phyloP scores from a whole-genome alignment of 2,113 vertebrate genomes.

The Macaca fascicularis region T2T-MFA8v1.1 NC_088376.1:23538501-23539000 shows the following conservation, averaged over 20 bases:
- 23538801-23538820: background rate
- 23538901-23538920: background rate
- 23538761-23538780: background rate
- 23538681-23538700: background rate
- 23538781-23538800: background rate
- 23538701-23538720: background rate
- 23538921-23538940: background rate
- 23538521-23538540: slow-evolving; percentile 62
- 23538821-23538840: background rate
- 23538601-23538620: slow-evolving; percentile 54
- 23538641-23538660: background rate
- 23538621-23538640: slow-evolving; percentile 66
- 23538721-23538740: background rate
- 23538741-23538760: background rate
- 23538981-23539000: background rate
- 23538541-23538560: slow-evolving; percentile 54
- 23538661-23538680: background rate
- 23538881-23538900: background rate
- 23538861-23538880: background rate
- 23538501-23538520: background rate
- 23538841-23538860: background rate
- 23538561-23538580: slow-evolving; percentile 66
- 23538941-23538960: background rate
- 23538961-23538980: background rate
- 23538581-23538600: slow-evolving; percentile 1